Base-by-base conservation (phyloP, 2,797 vertebrate species). In the Siniperca obscura region DNA sequence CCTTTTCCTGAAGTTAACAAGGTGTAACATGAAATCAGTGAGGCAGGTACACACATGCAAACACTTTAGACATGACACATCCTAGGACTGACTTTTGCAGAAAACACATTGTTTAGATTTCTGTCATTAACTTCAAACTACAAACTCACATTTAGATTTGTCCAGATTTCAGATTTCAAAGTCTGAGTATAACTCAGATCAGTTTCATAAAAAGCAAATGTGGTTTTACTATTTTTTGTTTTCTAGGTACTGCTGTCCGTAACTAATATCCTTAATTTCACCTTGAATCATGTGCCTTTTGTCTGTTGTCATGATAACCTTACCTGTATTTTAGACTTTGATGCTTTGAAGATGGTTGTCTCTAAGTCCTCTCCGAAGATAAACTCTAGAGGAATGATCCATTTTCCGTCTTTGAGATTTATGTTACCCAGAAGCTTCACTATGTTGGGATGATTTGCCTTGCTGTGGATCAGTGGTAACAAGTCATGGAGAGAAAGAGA, bases 311-410 rank as follows among this genome's bases (percentile, higher is more conserved):
- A 22, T 27, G 25, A 25, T 14, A 27, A 17, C 8, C 42, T 62
- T 83, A 96, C 95, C 92, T 83, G 87, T 91, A 96, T 92, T 93
- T 94, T 95, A 30, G 95, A 96, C 42, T 82, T 92, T 70, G 90
- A 40, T 40, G 85, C 22, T 11, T 91, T 90, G 83, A 96, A 96
- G 83, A 96, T 95, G 67, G 94, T 94, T 12, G 92, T 96, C 87
- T 96, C 95, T 9, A 96, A 86, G 71, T 96, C 95, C 64, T 96
- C 95, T 57, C 95, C 95, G 7, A 92, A 93, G 76, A 96, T 91
- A 22, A 96, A 96, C 90, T 96, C 95, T 4, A 96, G 65, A 44
- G 95, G 95, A 86, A 96, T 95, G 48, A 95, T 62, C 95, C 95
- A 96, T 86, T 91, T 95, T 1, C 83, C 82, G 0, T 93, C 87